Evolutionary conservation across 2,888 invertebrate genomes (phyloP).

Genomic region (Plutella xylostella): DNA sequence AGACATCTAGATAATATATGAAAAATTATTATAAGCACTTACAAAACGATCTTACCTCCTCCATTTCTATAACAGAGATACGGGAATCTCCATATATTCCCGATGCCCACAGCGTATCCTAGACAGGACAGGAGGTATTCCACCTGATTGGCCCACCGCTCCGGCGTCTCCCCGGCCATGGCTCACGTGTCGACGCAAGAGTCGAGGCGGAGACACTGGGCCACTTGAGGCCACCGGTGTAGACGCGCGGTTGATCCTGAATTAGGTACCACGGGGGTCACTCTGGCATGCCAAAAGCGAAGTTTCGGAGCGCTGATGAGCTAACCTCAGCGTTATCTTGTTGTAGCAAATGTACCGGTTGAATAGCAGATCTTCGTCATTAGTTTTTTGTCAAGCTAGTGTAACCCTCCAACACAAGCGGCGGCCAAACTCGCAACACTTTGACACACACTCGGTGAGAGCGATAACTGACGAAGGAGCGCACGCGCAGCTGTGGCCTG

Average conservation of each 20-base stretch:
- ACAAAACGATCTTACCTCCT: constrained; percentile 71
- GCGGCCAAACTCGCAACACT: too few relatives aligned
- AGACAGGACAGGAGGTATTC: constrained; percentile 86
- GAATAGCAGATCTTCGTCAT: too few relatives aligned
- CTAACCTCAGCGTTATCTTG: too few relatives aligned
- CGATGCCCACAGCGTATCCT: constrained; percentile 87
- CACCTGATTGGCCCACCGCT: constrained; percentile 79
- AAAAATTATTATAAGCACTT: background rate
- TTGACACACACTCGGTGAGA: too few relatives aligned
- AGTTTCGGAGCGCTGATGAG: too few relatives aligned
- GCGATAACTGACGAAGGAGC: too few relatives aligned
- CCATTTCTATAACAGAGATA: constrained; percentile 89
- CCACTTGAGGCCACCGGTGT: background rate
- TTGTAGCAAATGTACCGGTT: too few relatives aligned
- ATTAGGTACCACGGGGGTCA: background rate
- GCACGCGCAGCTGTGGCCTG: too few relatives aligned
- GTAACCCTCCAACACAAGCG: too few relatives aligned
- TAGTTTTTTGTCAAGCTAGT: too few relatives aligned
- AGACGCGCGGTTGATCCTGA: background rate
- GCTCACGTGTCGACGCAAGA: too few relatives aligned
- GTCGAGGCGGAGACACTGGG: background rate
- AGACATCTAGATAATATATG: background rate
- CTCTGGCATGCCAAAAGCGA: too few relatives aligned
- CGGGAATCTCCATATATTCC: constrained; percentile 90
- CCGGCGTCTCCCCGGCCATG: constrained; percentile 55